Base-by-base conservation (phyloP, 2,888 invertebrate genomes). In the Apamea anceps region DNA sequence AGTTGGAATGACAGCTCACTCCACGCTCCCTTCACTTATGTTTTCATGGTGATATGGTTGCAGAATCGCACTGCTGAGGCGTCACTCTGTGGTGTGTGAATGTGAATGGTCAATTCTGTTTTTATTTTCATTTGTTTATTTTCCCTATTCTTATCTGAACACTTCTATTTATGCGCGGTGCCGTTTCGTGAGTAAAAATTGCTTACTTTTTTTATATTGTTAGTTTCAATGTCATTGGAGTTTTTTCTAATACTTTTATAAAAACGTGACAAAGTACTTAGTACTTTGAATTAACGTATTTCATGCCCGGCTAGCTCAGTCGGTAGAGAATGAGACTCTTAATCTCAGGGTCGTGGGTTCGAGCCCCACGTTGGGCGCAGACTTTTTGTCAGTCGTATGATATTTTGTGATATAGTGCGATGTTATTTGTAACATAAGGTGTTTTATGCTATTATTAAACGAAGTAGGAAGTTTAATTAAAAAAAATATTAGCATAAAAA, bases 291-390 rank as follows among this genome's bases (percentile, higher is more conserved):
- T 3, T 10, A 0, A 0, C 0, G 57, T 25, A 25, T 10, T 2
- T 10, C 57, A 15, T 8, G 96, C 97, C 96, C 96, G 96, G 97
- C 97, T 97, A 96, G 96, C 97, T 97, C 96, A 96, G 96, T 96
- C 96, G 96, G 96, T 96, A 97, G 97, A 97, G 97, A 97, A 97
- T 97, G 97, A 97, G 97, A 97, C 97, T 97, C 97, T 97, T 97
- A 97, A 97, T 97, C 97, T 97, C 97, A 97, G 97, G 97, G 97
- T 97, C 97, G 97, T 97, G 97, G 97, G 97, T 97, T 97, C 97
- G 97, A 97, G 97, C 97, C 97, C 97, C 97, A 97, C 97, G 97
- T 97, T 97, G 97, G 97, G 97, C 97, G 96, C 48, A 18, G 0
- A 6, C 5, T 21, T 48, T 48, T 48, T 48, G 15, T 48, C 48